Evolutionary conservation across 1,140 invertebrate species (phyloP), one percentile per base, ranked within the genome.

Genomic region (Microplitis demolitor): DNA sequence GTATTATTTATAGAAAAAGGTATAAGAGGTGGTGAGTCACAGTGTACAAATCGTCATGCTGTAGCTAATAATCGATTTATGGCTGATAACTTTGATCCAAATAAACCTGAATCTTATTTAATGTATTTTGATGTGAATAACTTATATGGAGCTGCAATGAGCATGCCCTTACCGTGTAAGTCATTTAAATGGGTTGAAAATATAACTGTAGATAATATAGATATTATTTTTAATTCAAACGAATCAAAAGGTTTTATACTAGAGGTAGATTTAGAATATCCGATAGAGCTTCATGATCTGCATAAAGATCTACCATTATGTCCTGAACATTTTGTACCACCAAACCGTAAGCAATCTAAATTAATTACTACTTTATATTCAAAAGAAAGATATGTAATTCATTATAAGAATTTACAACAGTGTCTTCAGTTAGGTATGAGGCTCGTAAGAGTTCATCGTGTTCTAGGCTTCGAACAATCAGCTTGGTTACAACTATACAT

Each of bases 51-150:
- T 77, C 51, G 85, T n/a, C 76, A 84, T 80, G 80, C 79, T 11
- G 79, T 78, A 68, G 86, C 88, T 9, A 89, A 88, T 77, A 88
- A 89, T 79, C 72, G 76, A 66, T 87, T 84, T 78, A 78, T 88
- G 72, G 14, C 51, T 62, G n/a, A 67, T 16, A 68, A 84, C 73
- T 88, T 82, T 80, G 77, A 89, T 83, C 5, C 71, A 14, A 77
- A 73, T 60, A 71, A 84, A 75, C 60, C 68, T n/a, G 67, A 56
- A 66, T 81, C 79, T 14, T 87, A 79, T 78, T 58, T 89, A 33
- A 74, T 79, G n/a, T 89, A 89, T 79, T 80, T 85, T 31, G 88
- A 89, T 85, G 83, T 80, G 13, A 89, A 89, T 78, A 90, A 90
- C 81, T 76, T 89, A 63, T 90, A 90, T 84, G 89, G 88, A 13